phyloP scores from a whole-genome alignment of 2,888 invertebrate genomes.

The Hesperia comma region DNA sequence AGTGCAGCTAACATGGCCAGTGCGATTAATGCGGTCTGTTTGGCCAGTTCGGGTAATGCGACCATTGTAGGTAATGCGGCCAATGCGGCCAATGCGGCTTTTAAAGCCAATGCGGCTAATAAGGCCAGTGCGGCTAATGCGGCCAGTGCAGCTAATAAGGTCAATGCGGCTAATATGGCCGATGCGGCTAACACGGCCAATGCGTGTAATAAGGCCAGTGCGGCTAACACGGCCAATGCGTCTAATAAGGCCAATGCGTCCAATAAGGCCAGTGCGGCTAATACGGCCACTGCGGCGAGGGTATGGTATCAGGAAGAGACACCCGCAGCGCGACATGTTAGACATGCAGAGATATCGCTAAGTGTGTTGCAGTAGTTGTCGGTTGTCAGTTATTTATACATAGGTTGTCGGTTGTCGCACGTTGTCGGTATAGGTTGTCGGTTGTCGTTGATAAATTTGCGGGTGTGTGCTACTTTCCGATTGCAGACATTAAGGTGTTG shows the following conservation, averaged over 20 bases:
- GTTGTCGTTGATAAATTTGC: not conserved
- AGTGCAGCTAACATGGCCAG: not conserved
- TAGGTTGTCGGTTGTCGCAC: not conserved
- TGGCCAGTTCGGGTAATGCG: too few relatives aligned
- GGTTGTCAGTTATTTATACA: not conserved
- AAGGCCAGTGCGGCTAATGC: too few relatives aligned
- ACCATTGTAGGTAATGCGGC: too few relatives aligned
- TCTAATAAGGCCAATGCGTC: too few relatives aligned
- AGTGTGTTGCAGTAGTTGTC: not conserved
- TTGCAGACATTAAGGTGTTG: not conserved
- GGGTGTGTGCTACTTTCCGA: not conserved
- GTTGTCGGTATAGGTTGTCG: not conserved
- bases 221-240: not conserved
- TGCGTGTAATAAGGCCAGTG: too few relatives aligned
- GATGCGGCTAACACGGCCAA: too few relatives aligned
- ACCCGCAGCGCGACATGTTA: not conserved
- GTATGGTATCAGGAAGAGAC: conserved; percentile 13
- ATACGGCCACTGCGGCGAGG: not conserved
- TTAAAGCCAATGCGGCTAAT: too few relatives aligned
- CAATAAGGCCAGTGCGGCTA: not conserved
- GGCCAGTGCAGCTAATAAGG: too few relatives aligned
- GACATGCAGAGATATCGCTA: conserved; percentile 5
- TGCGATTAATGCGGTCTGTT: too few relatives aligned
- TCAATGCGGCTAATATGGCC: too few relatives aligned
- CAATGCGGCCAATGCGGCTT: too few relatives aligned